phyloP scores from a whole-genome alignment of 2,888 invertebrate species.

The Junonia oenone region DNA sequence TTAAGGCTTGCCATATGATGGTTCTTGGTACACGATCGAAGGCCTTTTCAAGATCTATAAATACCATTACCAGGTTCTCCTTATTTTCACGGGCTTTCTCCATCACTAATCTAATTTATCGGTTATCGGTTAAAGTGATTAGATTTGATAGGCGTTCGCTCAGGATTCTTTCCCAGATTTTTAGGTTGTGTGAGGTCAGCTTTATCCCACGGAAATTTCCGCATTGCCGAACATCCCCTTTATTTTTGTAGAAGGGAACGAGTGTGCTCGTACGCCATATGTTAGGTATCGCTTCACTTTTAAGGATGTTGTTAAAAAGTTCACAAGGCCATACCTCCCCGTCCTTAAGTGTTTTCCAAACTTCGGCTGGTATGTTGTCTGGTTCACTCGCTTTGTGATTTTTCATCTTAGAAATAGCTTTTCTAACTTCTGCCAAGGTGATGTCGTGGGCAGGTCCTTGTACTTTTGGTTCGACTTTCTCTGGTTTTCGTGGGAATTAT shows the following conservation, averaged over 20 bases:
- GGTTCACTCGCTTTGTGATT: no score
- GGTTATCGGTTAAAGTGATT: background rate
- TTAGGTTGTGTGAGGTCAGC: background rate
- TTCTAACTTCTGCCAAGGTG: no score
- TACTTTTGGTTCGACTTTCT: no score
- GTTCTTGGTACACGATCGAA: background rate
- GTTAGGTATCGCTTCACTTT: background rate
- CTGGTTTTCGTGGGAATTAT: no score
- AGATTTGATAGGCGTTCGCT: background rate
- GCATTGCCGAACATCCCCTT: background rate
- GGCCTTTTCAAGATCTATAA: background rate
- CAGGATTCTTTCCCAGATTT: constrained; percentile 1
- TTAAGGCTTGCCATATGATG: background rate
- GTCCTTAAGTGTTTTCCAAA: background rate
- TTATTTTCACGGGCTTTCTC: background rate
- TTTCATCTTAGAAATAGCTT: no score
- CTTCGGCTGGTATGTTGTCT: background rate
- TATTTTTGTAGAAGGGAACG: background rate
- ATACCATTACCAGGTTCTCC: background rate
- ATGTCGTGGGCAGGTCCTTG: no score
- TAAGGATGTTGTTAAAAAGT: background rate
- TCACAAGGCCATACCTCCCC: background rate
- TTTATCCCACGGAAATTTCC: background rate
- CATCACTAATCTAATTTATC: background rate
- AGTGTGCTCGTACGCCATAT: background rate